phyloP scores from a whole-genome alignment of 2,888 invertebrate species.

The Conops quadrifasciatus region DNA sequence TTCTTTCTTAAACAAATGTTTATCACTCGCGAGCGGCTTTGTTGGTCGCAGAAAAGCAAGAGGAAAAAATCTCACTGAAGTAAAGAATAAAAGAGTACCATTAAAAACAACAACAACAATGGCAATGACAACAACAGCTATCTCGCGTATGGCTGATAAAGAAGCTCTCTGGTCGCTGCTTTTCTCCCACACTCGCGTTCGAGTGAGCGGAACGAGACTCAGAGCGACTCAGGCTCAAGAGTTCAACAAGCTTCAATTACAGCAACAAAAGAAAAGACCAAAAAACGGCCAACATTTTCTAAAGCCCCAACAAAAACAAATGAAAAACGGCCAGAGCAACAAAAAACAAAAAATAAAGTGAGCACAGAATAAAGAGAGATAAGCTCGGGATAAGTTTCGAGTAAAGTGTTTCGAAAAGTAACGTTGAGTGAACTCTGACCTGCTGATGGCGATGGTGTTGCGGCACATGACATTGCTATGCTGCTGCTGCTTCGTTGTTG shows the following conservation, averaged over 20 bases:
- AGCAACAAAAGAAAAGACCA: slow-evolving; percentile 4
- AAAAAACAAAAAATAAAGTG: slow-evolving; percentile 24
- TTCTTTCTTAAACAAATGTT: slow-evolving; percentile 29
- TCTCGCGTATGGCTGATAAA: slow-evolving; percentile 26
- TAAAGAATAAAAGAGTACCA: neutral
- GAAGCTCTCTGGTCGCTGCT: slow-evolving; percentile 12
- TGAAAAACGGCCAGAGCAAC: slow-evolving; percentile 14
- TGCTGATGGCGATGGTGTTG: slow-evolving; percentile 11
- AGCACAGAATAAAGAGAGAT: slow-evolving; percentile 5
- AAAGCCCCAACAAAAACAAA: neutral
- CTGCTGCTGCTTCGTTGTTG: slow-evolving; percentile 1
- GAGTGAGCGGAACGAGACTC: neutral
- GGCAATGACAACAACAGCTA: slow-evolving; percentile 23
- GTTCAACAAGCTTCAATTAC: slow-evolving; percentile 37
- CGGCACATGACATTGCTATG: slow-evolving; percentile 21
- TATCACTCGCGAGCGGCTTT: slow-evolving; percentile 30
- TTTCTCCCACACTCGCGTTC: slow-evolving; percentile 33
- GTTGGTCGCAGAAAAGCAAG: neutral
- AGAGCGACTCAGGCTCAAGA: slow-evolving; percentile 11
- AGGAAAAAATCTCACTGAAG: neutral
- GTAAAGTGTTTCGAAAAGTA: neutral
- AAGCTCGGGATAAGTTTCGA: slow-evolving; percentile 6
- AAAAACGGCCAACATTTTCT: neutral
- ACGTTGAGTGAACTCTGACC: slow-evolving; percentile 26
- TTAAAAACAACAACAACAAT: neutral